Base-by-base conservation (phyloP, 2,888 invertebrate genomes). In the Urechis unicinctus region DNA sequence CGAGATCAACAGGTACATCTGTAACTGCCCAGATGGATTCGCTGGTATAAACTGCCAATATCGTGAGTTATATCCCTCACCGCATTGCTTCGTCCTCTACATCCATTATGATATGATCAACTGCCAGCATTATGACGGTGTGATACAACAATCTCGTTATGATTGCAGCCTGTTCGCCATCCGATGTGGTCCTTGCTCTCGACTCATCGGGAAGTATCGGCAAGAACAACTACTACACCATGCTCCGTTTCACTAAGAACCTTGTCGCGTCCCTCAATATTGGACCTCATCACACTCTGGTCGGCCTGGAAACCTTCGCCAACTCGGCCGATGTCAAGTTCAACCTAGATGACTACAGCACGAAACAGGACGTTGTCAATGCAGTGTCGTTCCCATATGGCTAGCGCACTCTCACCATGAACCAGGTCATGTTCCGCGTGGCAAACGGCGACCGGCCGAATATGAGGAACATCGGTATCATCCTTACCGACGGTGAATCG, bases 191-290 rank as follows among this genome's bases (percentile, higher is more conserved):
- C 22, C 24, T 63, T 1, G 62, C 62, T 1, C 24, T 63, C 2
- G 63, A 63, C 49, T 52, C 60, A 1, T 58, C 62, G 2, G 57
- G 48, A n/a, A 55, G 55, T 24, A 51, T 62, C 36, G 58, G 62
- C 1, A 45, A 31, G 2, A 42, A 57, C 36, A 57, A 58, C 47
- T 63, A 59, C 53, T 55, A 57, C 45, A 44, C 29, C 1, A 36
- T 61, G 47, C 46, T 58, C n/a, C 43, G 46, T 29, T 61, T 61
- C 46, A 52, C 55, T 36, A 62, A 56, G 53, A 25, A 22, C 28
- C 44, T 61, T 26, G 57, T 57, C 45, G 9, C 21, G 22, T 24
- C 53, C 21, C 49, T 61, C 22, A 57, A 59, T 50, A 44, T 61
- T 29, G 48, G 31, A 22, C 30, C 29, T 3, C 36, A 30, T 6